These are phyloP conservation scores for Zaprionus camerounensis DNA, from an alignment of 1,140 invertebrate species.

Conservation along the genomic window DNA sequence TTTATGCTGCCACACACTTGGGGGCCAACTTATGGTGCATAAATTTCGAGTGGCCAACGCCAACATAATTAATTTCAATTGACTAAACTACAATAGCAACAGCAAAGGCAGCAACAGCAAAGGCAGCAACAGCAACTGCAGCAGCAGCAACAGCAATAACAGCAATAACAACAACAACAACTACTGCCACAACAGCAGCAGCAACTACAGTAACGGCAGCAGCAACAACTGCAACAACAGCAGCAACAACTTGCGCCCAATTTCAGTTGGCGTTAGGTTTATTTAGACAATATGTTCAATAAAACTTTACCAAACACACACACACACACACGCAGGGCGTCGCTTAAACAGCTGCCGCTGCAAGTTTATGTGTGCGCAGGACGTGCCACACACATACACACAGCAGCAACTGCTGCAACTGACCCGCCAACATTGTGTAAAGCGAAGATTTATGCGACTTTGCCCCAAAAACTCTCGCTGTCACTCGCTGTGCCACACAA, in stretches of 20 bases:
- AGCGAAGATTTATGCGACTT: slow-evolving; percentile 80
- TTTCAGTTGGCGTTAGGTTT: slow-evolving; percentile 52
- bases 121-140: not conserved
- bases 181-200: not conserved
- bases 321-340: slow-evolving; percentile 5
- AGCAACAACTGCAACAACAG: not conserved
- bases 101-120: not conserved
- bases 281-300: slow-evolving; percentile 79
- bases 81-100: slow-evolving; percentile 36
- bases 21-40: slow-evolving; percentile 73
- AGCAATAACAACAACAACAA: not conserved
- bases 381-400: slow-evolving; percentile 2
- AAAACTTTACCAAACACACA: slow-evolving; percentile 61
- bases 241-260: slow-evolving; percentile 31
- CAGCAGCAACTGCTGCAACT: slow-evolving; percentile 40
- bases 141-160: not conserved
- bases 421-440: slow-evolving; percentile 83
- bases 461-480: slow-evolving; percentile 59
- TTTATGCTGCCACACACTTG: slow-evolving; percentile 76
- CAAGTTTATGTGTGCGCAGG: slow-evolving; percentile 23
- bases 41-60: slow-evolving; percentile 55
- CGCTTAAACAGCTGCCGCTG: slow-evolving; percentile 38
- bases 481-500: slow-evolving; percentile 25
- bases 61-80: slow-evolving; percentile 81
- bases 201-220: slow-evolving; percentile 3